phyloP scores from a whole-genome alignment of 2,797 vertebrate genomes.

The Parauchenoglanis ngamensis region DNA sequence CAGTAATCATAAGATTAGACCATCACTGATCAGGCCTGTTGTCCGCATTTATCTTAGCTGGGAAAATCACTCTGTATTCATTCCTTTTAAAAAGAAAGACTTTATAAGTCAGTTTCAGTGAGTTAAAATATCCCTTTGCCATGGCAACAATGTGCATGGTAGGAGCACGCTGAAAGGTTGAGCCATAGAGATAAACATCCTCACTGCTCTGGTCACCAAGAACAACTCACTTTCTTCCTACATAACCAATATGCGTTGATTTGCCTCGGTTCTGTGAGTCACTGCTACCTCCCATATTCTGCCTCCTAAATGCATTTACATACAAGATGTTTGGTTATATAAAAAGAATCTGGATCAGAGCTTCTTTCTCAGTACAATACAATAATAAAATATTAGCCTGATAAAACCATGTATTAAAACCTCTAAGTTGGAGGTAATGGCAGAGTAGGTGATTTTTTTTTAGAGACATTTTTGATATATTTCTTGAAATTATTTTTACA shows the following conservation, averaged over 20 bases:
- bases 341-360: not conserved
- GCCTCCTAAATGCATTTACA: slow-evolving; percentile 28
- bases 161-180: slow-evolving; percentile 22
- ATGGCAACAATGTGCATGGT: slow-evolving; percentile 30
- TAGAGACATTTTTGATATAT: too few relatives aligned
- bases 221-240: slow-evolving; percentile 17
- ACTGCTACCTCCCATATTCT: slow-evolving; percentile 12
- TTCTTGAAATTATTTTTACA: too few relatives aligned
- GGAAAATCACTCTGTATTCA: slow-evolving; percentile 49
- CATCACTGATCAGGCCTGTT: slow-evolving; percentile 46
- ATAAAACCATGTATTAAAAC: not conserved
- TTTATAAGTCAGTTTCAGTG: slow-evolving; percentile 16
- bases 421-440: not conserved
- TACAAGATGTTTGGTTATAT: slow-evolving; percentile 7
- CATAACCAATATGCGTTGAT: slow-evolving; percentile 12
- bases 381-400: not conserved
- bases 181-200: slow-evolving; percentile 38
- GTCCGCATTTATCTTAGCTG: slow-evolving; percentile 35
- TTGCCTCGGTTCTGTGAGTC: slow-evolving; percentile 47
- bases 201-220: not conserved
- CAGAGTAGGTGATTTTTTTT: too few relatives aligned
- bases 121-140: slow-evolving; percentile 38
- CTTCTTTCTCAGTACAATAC: slow-evolving; percentile 14
- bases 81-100: slow-evolving; percentile 29
- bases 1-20: not conserved